Base-by-base conservation (phyloP, 2,113 vertebrate species). In the Lepus americanus region DNA sequence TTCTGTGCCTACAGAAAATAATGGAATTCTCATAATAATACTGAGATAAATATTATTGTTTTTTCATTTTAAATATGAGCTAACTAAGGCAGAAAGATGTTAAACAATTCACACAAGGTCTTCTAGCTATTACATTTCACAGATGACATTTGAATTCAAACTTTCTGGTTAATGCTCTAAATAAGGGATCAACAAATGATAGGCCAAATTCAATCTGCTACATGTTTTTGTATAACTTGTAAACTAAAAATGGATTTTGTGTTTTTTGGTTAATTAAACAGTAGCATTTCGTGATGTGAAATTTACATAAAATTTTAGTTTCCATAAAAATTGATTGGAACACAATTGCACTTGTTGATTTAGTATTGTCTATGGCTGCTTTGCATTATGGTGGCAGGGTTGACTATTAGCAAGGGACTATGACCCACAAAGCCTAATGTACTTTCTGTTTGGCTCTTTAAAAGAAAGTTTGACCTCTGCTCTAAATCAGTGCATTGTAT, bases 131-230 rank as follows among this genome's bases (percentile, higher is more conserved):
- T 83, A 73, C 27, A 2, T 70, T 91, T 90, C 31, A 70, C 33
- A 85, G 20, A 61, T 91, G 23, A 22, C 63, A 44, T 91, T 95
- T 88, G 25, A 92, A 92, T 73, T 88, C 31, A 81, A 4, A 61
- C 29, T 96, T 91, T 80, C 49, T 92, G 36, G 59, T 14, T 1
- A 49, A 0, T 29, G 74, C 4, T n/a, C 2, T 89, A 36, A 89
- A n/a, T 49, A 13, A 72, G 39, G 20, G 67, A 10, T 87, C 29
- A 72, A 36, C 39, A 87, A 74, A 73, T 55, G 4, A 10, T 3
- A 69, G 53, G 69, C 51, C 55, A 80, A 6, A 66, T 85, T 19
- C 22, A 66, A 23, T 51, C 17, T 70, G 5, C 53, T 63, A 4
- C 23, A 3, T 93, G 49, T 22, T 83, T 81, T 86, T 59, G 16